These are phyloP conservation scores for Meteorus sp. DNA, from an alignment of 1,140 invertebrate species.

Conservation along the genomic window DNA sequence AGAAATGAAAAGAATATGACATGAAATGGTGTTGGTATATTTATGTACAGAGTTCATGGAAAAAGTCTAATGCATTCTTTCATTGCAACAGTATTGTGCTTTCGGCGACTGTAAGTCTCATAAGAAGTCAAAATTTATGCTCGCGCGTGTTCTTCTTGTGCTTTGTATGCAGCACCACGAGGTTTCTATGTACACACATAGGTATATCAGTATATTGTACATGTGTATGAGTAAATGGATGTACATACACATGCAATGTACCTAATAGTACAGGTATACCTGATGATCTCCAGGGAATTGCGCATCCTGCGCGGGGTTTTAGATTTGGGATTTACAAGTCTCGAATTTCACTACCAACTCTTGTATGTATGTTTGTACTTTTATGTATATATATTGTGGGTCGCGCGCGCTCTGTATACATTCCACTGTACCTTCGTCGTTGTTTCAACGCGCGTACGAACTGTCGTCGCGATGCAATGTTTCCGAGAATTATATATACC, in stretches of 20 bases:
- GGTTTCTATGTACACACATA: too few relatives aligned
- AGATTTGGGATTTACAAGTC: neutral
- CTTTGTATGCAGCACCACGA: constrained; percentile 19
- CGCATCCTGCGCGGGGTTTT: neutral
- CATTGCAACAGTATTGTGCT: too few relatives aligned
- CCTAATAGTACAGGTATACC: too few relatives aligned
- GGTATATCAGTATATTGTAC: neutral
- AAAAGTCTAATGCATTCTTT: too few relatives aligned
- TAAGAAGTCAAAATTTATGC: constrained; percentile 19
- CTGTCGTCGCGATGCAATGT: neutral
- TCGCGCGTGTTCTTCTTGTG: constrained; percentile 18
- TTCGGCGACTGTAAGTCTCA: too few relatives aligned
- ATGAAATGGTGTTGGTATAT: too few relatives aligned
- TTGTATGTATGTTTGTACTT: neutral
- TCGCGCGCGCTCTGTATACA: neutral
- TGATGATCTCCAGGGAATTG: neutral
- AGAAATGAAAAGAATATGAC: too few relatives aligned
- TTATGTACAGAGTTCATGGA: too few relatives aligned
- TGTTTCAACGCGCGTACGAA: neutral
- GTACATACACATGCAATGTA: too few relatives aligned
- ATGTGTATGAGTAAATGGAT: too few relatives aligned
- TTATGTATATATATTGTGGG: too few relatives aligned
- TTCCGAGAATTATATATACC: neutral
- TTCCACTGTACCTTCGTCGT: neutral
- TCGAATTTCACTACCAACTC: neutral